Evolutionary conservation across 2,888 invertebrate species (phyloP).

Genomic region (Chrysolina haemoptera): DNA sequence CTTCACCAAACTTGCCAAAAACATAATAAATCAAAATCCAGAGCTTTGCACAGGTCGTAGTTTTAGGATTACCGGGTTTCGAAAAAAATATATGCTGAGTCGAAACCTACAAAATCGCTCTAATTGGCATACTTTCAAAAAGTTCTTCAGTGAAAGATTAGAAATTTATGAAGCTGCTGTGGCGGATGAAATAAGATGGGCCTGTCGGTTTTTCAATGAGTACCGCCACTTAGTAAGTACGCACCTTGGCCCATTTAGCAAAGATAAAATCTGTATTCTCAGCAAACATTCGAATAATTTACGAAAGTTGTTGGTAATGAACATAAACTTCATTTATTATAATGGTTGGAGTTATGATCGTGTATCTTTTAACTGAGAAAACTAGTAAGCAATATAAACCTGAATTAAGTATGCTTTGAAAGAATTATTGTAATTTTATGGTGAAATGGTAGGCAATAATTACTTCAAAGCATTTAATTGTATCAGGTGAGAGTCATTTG

Average conservation of each 20-base stretch:
- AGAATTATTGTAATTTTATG: not conserved
- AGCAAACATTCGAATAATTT: slow-evolving; percentile 19
- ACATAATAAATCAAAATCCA: too few relatives aligned
- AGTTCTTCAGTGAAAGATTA: not conserved
- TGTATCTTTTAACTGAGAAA: slow-evolving; percentile 50
- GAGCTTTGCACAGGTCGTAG: too few relatives aligned
- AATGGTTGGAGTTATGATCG: slow-evolving; percentile 30
- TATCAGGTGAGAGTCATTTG: not conserved
- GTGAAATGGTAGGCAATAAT: not conserved
- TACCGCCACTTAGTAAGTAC: slow-evolving; percentile 8
- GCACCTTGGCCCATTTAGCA: slow-evolving; percentile 25
- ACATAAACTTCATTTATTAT: slow-evolving; percentile 29
- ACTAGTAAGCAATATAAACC: slow-evolving; percentile 27
- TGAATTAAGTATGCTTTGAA: slow-evolving; percentile 19
- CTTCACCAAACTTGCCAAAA: too few relatives aligned
- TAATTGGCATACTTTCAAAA: too few relatives aligned
- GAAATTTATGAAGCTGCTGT: not conserved
- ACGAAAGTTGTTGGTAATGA: slow-evolving; percentile 30
- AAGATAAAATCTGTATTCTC: slow-evolving; percentile 25
- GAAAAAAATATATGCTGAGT: too few relatives aligned
- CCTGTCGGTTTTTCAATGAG: slow-evolving; percentile 3
- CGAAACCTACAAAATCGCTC: too few relatives aligned
- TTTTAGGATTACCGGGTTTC: too few relatives aligned
- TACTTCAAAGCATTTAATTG: not conserved
- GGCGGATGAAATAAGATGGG: slow-evolving; percentile 25